phyloP scores from a whole-genome alignment of 2,113 vertebrate genomes.

The Equus przewalskii region DNA sequence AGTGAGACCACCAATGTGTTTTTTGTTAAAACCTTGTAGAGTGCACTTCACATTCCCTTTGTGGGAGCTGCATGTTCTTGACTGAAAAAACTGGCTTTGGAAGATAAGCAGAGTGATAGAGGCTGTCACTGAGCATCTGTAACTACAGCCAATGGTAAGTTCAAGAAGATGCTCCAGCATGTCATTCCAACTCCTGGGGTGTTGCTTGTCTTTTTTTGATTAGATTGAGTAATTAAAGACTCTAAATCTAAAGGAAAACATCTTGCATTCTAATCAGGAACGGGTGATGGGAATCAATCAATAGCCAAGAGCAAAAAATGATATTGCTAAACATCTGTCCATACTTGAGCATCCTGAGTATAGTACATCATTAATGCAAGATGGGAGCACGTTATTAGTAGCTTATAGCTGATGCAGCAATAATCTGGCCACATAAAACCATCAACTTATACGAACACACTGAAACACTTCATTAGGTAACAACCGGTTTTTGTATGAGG shows the following conservation, averaged over 20 bases:
- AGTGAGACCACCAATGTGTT: background rate
- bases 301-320: background rate
- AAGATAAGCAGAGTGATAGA: background rate
- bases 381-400: background rate
- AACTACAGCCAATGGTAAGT: background rate
- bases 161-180: background rate
- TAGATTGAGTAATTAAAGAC: constrained; percentile 21
- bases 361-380: background rate
- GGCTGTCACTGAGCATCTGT: background rate
- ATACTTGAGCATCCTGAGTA: constrained; percentile 2
- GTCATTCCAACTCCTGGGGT: fast-evolving
- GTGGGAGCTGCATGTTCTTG: background rate
- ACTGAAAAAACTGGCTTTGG: background rate
- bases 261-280: constrained; percentile 35
- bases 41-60: background rate
- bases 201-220: background rate
- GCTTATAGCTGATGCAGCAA: constrained; percentile 40
- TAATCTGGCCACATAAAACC: constrained; percentile 32
- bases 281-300: constrained; percentile 27
- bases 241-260: constrained; percentile 51
- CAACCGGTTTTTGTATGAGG: constrained; percentile 48
- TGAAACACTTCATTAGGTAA: constrained; percentile 60
- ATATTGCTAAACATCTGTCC: constrained; percentile 60
- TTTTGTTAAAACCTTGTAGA: background rate
- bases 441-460: background rate